A percentile compares a stretch with the other conserved stretches of the same genome.
phyloP scores from a whole-genome alignment of 1,140 invertebrate species.

The Brevipalpus yothersi region DNA sequence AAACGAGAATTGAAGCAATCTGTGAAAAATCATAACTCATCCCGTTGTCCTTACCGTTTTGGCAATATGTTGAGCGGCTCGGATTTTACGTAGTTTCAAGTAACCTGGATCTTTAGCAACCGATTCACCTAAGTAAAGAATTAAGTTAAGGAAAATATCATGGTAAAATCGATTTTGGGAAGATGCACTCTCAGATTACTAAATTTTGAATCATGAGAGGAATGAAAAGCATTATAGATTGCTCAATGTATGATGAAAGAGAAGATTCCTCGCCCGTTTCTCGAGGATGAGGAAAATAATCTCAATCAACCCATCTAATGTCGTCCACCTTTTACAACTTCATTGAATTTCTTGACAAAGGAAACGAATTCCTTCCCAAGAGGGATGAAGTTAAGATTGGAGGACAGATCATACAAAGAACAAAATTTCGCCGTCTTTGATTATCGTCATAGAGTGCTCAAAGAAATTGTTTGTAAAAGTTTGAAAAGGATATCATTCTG shows the following conservation, averaged over 20 bases:
- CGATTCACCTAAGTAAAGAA: conserved; percentile 66
- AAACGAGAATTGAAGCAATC: conserved; percentile 10
- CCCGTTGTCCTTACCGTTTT: conserved; percentile 44
- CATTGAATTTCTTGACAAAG: background rate
- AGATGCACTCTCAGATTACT: conserved; percentile 20
- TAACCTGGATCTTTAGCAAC: conserved; percentile 88
- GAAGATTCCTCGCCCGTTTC: too few relatives aligned
- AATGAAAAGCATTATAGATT: too few relatives aligned
- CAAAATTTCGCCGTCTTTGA: background rate
- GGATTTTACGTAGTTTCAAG: conserved; percentile 84
- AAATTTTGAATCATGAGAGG: conserved; percentile 14
- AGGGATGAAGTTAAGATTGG: conserved; percentile 5
- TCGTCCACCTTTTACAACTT: conserved; percentile 8
- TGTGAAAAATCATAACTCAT: background rate
- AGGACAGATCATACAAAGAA: conserved; percentile 2
- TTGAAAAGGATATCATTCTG: conserved; percentile 68
- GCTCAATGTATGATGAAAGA: too few relatives aligned
- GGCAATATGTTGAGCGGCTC: conserved; percentile 89
- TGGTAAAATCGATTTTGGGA: background rate
- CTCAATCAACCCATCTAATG: conserved; percentile 5
- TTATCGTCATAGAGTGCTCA: background rate
- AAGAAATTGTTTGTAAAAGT: background rate
- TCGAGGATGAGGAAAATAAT: background rate
- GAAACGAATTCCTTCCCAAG: background rate
- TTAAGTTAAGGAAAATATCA: conserved; percentile 35